phyloP scores from a whole-genome alignment of 1,140 invertebrate species.

The Bombus waltoni region DNA sequence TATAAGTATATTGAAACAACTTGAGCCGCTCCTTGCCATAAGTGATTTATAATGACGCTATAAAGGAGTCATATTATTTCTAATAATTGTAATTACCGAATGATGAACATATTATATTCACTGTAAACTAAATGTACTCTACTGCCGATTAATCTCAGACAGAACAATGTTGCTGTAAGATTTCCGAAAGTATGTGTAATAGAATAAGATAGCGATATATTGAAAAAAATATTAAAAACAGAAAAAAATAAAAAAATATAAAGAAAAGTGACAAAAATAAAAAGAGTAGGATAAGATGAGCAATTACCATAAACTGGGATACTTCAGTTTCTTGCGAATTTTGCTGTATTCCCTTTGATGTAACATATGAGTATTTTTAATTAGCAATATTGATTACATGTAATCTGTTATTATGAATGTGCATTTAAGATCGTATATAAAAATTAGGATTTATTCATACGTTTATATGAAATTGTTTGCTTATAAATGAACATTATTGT shows the following conservation, averaged over 20 bases:
- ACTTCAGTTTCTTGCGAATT: constrained; percentile 56
- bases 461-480: constrained; percentile 26
- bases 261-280: constrained; percentile 25
- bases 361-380: constrained; percentile 46
- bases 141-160: constrained; percentile 47
- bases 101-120: constrained; percentile 44
- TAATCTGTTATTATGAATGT: constrained; percentile 31
- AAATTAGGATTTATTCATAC: constrained; percentile 41
- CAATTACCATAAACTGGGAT: constrained; percentile 31
- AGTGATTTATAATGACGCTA: constrained; percentile 53
- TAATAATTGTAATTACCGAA: constrained; percentile 51
- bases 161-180: constrained; percentile 32
- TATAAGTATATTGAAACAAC: not conserved
- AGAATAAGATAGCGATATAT: constrained; percentile 24
- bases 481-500: constrained; percentile 20
- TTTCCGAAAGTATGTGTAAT: constrained; percentile 49
- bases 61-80: constrained; percentile 42
- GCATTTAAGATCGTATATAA: constrained; percentile 26
- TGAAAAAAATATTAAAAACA: constrained; percentile 26
- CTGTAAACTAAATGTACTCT: constrained; percentile 64
- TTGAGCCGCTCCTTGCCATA: constrained; percentile 69
- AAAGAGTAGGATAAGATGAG: constrained; percentile 34
- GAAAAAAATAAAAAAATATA: not conserved
- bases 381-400: constrained; percentile 46
- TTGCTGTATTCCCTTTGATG: constrained; percentile 23